Percentiles rank a stretch among this genome's conserved stretches.
phyloP scores from a whole-genome alignment of 1,140 invertebrate genomes.

The Leguminivora glycinivorella region DNA sequence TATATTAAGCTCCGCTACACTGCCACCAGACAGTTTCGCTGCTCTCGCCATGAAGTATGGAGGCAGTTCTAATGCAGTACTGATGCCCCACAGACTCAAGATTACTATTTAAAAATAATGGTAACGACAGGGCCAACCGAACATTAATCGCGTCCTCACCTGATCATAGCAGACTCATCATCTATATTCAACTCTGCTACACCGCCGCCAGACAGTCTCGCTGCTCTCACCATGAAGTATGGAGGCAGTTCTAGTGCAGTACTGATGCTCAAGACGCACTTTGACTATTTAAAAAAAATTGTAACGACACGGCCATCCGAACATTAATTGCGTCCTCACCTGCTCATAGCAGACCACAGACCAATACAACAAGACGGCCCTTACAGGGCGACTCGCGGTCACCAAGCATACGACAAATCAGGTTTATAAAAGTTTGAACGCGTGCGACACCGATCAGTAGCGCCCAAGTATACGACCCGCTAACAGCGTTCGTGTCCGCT shows the following conservation, averaged over 20 bases:
- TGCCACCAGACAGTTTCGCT: conserved; percentile 76
- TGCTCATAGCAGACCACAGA: conserved; percentile 57
- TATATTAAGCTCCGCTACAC: conserved; percentile 49
- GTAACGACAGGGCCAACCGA: background rate
- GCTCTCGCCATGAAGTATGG: conserved; percentile 98
- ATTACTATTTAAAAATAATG: too few species aligned
- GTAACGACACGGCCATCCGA: too few species aligned
- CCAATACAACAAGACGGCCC: too few species aligned
- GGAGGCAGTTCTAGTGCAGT: conserved; percentile 97
- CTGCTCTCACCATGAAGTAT: conserved; percentile 98
- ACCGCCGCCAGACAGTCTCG: conserved; percentile 69
- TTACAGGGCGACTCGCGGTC: too few species aligned
- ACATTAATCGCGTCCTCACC: conserved; percentile 37
- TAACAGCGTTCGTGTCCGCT: too few species aligned
- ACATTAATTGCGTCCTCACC: conserved; percentile 38
- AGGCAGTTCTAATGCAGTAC: conserved; percentile 97
- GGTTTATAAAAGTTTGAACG: too few species aligned
- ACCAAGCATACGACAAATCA: too few species aligned
- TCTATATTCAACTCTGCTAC: conserved; percentile 51
- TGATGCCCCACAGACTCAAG: conserved; percentile 95
- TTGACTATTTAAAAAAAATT: too few species aligned
- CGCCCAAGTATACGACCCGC: too few species aligned
- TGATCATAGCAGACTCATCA: conserved; percentile 59
- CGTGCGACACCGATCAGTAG: too few species aligned
- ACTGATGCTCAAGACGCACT: conserved; percentile 97